These are phyloP conservation scores for Buphagus erythrorhynchus DNA, from an alignment of 2,797 vertebrate species.

Conservation along the genomic window DNA sequence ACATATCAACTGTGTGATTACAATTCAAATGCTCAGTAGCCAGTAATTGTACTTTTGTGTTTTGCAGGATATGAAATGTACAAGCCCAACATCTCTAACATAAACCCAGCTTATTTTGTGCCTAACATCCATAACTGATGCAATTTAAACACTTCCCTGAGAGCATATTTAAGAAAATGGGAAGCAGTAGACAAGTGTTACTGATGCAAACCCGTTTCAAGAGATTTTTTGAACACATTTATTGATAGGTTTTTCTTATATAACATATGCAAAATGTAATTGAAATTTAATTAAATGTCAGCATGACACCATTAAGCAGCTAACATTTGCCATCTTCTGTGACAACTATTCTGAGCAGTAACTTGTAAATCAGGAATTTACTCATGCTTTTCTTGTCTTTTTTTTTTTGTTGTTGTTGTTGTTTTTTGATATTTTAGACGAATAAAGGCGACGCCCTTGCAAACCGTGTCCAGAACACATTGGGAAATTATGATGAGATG, in stretches of 20 bases:
- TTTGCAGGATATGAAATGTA: neutral
- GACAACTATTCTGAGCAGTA: conserved; percentile 55
- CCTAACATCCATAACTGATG: conserved; percentile 51
- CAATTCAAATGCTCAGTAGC: conserved; percentile 44
- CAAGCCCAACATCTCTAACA: conserved; percentile 8
- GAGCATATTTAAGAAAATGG: conserved; percentile 54
- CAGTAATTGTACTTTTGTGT: neutral
- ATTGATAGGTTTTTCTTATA: conserved; percentile 65
- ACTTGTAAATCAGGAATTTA: conserved; percentile 62
- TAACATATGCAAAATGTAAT: conserved; percentile 66
- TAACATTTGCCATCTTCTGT: conserved; percentile 56
- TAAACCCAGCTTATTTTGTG: conserved; percentile 21
- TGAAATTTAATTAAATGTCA: conserved; percentile 72
- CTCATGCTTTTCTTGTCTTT: conserved; percentile 44
- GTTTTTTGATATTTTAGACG: conserved; percentile 80
- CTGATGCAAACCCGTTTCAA: conserved; percentile 38
- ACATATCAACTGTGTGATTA: conserved; percentile 16
- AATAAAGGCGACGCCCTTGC: conserved; percentile 93
- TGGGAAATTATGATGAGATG: conserved; percentile 96
- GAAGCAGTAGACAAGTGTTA: conserved; percentile 38
- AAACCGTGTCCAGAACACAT: conserved; percentile 91
- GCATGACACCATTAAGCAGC: conserved; percentile 55
- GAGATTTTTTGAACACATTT: conserved; percentile 57
- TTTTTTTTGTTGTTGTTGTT: neutral
- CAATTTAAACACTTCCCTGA: conserved; percentile 56